A percentile compares a stretch with the other conserved stretches of the same genome.
These are phyloP conservation scores for Drosophila ogumai DNA, from an alignment of 1,140 invertebrate species.

Conservation along the genomic window DNA sequence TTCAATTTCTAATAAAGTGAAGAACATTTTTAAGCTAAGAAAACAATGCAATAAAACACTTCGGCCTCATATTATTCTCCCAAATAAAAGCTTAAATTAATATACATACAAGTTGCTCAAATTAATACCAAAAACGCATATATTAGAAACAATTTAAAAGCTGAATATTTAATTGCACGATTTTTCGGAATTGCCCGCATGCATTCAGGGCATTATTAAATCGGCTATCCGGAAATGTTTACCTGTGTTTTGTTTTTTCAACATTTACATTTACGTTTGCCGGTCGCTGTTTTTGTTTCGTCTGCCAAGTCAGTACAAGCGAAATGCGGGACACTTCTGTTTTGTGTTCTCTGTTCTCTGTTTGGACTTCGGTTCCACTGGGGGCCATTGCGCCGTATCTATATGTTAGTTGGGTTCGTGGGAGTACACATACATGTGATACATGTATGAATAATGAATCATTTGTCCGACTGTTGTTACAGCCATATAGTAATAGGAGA, in stretches of 20 bases:
- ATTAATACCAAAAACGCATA: background rate
- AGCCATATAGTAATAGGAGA: constrained; percentile 55
- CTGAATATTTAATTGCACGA: constrained; percentile 16
- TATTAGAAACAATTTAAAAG: background rate
- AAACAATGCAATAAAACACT: no score
- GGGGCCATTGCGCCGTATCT: constrained; percentile 56
- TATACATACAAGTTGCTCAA: background rate
- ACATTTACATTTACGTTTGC: constrained; percentile 34
- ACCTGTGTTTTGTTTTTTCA: constrained; percentile 21
- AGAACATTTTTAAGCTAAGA: no score
- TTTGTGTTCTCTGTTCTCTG: constrained; percentile 27
- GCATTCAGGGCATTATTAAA: constrained; percentile 23
- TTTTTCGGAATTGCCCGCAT: background rate
- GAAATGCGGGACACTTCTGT: constrained; percentile 42
- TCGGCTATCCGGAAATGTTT: constrained; percentile 11
- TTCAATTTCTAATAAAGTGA: no score
- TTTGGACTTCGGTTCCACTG: constrained; percentile 57
- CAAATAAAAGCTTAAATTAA: no score
- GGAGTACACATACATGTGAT: constrained; percentile 20
- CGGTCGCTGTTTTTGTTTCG: constrained; percentile 53
- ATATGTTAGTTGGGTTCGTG: constrained; percentile 14
- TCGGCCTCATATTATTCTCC: no score
- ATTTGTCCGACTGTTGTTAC: constrained; percentile 62
- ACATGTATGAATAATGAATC: constrained; percentile 78
- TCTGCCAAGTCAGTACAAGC: constrained; percentile 36